Percentiles rank a stretch among this genome's conserved stretches.
Conservation (phyloP, 2,888 invertebrate genomes). For the Nemurella pictetii region DNA sequence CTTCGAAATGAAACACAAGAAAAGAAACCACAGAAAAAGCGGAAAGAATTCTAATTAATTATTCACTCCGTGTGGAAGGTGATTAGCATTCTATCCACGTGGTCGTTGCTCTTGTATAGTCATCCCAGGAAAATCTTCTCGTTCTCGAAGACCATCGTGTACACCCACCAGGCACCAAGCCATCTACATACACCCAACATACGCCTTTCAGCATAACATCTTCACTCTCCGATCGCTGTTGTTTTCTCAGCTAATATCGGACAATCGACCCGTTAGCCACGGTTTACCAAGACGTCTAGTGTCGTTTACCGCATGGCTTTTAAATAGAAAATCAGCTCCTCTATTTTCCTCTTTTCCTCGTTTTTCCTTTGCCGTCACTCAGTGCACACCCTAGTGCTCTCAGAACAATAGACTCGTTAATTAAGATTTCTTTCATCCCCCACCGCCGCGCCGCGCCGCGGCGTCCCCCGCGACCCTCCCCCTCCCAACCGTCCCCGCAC, state of each 20-base stretch:
- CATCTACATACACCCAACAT: constrained; percentile 10
- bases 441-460: constrained; percentile 39
- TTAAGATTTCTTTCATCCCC: constrained; percentile 69
- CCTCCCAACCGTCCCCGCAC: constrained; percentile 41
- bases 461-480: constrained; percentile 33
- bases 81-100: constrained; percentile 56
- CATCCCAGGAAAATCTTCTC: constrained; percentile 2
- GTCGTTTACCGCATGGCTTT: background rate
- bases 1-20: constrained; percentile 29
- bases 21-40: constrained; percentile 48
- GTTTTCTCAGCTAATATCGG: background rate
- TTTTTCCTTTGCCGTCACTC: constrained; percentile 35
- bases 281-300: constrained; percentile 14
- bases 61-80: constrained; percentile 61
- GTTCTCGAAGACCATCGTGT: background rate
- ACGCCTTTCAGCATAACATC: background rate
- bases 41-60: constrained; percentile 65
- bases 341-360: constrained; percentile 31
- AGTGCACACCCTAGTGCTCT: constrained; percentile 57
- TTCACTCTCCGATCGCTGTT: background rate
- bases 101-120: constrained; percentile 32
- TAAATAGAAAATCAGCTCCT: constrained; percentile 26
- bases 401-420: constrained; percentile 77
- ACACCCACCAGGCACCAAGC: too few relatives aligned
- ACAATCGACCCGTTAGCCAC: constrained; percentile 17